Conservation (phyloP, 1,140 invertebrate species). For the Thaumatotibia leucotreta region DNA sequence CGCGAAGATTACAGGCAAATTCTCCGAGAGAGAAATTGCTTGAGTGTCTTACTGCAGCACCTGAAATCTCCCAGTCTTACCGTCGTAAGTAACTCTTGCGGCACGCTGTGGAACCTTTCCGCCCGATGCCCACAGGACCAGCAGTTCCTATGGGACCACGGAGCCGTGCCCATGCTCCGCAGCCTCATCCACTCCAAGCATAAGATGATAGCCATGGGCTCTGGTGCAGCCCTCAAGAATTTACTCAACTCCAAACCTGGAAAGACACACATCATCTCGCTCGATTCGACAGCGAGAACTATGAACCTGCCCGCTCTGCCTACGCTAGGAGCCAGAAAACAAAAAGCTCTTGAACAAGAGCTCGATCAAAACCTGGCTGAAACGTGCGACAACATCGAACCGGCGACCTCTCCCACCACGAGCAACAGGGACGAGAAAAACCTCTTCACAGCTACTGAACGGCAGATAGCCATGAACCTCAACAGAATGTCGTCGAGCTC, state of each 20-base stretch:
- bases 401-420: constrained; percentile 79
- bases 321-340: constrained; percentile 89
- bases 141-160: constrained; percentile 91
- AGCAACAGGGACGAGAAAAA: constrained; percentile 80
- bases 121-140: constrained; percentile 93
- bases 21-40: constrained; percentile 90
- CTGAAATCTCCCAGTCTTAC: constrained; percentile 95
- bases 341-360: constrained; percentile 92
- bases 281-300: constrained; percentile 84
- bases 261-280: constrained; percentile 80
- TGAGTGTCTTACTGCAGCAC: constrained; percentile 93
- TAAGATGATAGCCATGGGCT: constrained; percentile 98
- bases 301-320: constrained; percentile 86
- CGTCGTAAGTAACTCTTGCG: constrained; percentile 97
- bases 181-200: constrained; percentile 97
- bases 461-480: constrained; percentile 71
- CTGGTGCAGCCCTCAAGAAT: constrained; percentile 95
- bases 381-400: constrained; percentile 94
- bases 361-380: constrained; percentile 91
- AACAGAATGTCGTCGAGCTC: constrained; percentile 75
- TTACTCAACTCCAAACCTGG: constrained; percentile 89
- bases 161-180: constrained; percentile 94
- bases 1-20: constrained; percentile 93
- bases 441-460: constrained; percentile 77
- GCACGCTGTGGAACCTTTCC: constrained; percentile 96